These are phyloP conservation scores for Montipora efflorescens DNA, from an alignment of 64 coral and sea anemone genomes.

Conservation along the genomic window DNA sequence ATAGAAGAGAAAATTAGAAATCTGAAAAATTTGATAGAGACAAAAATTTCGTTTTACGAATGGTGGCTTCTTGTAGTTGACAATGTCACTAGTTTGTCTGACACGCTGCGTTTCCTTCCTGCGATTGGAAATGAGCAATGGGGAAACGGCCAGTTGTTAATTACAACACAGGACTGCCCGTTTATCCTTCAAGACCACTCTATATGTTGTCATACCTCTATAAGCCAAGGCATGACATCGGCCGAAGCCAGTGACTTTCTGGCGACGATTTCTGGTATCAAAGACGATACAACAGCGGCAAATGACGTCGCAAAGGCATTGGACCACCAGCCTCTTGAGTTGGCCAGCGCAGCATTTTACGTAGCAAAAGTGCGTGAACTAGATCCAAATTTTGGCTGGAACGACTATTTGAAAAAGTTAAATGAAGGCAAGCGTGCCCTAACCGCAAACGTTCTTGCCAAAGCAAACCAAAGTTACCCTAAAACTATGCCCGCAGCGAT, in stretches of 20 bases:
- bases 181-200: slow-evolving; percentile 1
- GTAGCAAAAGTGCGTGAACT: not conserved
- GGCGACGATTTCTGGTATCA: not conserved
- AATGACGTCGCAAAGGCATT: not conserved
- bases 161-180: slow-evolving; percentile 59
- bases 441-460: slow-evolving; percentile 29
- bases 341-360: not conserved
- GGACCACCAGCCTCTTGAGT: not conserved
- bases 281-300: not conserved
- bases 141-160: slow-evolving; percentile 49
- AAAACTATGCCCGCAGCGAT: slow-evolving; percentile 56
- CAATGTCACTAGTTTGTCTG: slow-evolving; percentile 16
- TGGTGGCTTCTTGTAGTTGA: slow-evolving; percentile 40
- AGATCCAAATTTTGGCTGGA: not conserved
- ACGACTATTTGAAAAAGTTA: slow-evolving; percentile 8
- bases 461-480: slow-evolving; percentile 32
- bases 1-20: not conserved
- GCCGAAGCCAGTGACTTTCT: not conserved
- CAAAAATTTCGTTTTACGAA: not conserved
- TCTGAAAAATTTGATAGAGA: not conserved
- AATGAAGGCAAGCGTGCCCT: slow-evolving; percentile 60
- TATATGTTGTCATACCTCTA: not conserved
- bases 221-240: not conserved
- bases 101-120: not conserved
- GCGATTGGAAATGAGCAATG: slow-evolving; percentile 9